Evolutionary conservation across 2,113 vertebrate species (phyloP), one percentile per base, ranked within the genome.

Genomic region (Amphiprion percula): DNA sequence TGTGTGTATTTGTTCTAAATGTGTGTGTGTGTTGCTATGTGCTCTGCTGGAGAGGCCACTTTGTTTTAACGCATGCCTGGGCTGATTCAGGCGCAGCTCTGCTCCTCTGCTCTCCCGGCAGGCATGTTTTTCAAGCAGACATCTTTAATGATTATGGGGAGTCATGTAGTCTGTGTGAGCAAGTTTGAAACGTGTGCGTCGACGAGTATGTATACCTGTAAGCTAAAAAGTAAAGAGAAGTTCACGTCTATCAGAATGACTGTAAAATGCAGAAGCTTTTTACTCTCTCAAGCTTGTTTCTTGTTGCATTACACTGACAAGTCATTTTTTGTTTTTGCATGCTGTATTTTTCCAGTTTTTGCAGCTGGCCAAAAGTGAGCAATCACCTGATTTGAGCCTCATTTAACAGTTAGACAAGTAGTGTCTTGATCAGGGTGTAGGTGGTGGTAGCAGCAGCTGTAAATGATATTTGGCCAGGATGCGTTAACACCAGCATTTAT

Each of bases 61-160:
- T 91, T 94, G 90, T 92, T 91, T 92, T 94, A 92, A 95, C 87
- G 91, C 93, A 92, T 94, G 92, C 90, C 93, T 92, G 92, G 91
- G 75, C 93, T 93, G 92, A 94, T 95, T 93, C 91, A 86, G 88
- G 80, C 77, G 47, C 71, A 79, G 87, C 76, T 84, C 85, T 74
- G 84, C 86, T 91, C 59, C 86, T 87, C 79, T 89, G 68, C 87
- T 79, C 74, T 80, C 87, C 88, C 80, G 66, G 66, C 85, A 90
- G 92, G 90, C 90, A 92, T 92, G 90, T 92, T 92, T 94, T 92
- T 84, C 70, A 86, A 74, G 74, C 77, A 89, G 88, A 92, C 79
- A 77, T 78, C 74, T 84, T 72, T 92, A 93, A 93, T 91, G 92
- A 94, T 94, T 93, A 94, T 90, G 87, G 87, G 82, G 87, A 87